Evolutionary conservation across 1,140 invertebrate genomes (phyloP).

Genomic region (Lepidurus apus): DNA sequence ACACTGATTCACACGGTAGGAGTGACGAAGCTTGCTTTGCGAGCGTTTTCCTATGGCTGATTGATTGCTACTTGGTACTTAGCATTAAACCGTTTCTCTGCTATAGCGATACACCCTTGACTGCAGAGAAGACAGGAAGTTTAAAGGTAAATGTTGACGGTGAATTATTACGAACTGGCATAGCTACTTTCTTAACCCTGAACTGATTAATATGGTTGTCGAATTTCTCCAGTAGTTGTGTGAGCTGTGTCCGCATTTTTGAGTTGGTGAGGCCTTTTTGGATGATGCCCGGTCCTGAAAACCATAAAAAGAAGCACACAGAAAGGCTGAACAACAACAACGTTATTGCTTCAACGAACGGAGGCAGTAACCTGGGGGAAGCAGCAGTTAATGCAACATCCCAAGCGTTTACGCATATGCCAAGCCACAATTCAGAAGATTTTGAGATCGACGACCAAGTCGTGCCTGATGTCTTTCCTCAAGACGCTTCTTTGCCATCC

Average conservation of each 20-base stretch:
- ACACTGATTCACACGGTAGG: not conserved
- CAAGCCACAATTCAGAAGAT: not conserved
- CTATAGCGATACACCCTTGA: not conserved
- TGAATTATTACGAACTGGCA: too few relatives aligned
- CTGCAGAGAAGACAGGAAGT: not conserved
- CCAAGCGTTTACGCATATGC: not conserved
- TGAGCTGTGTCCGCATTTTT: not conserved
- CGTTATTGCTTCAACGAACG: not conserved
- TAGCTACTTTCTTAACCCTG: too few relatives aligned
- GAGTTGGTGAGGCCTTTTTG: not conserved
- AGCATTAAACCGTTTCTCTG: not conserved
- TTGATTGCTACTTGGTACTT: not conserved
- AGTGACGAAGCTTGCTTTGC: not conserved
- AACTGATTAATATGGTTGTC: not conserved
- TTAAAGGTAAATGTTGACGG: not conserved
- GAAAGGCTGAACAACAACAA: not conserved
- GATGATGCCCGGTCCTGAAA: not conserved
- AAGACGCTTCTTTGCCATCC: not conserved
- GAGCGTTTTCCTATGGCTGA: not conserved
- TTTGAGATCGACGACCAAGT: conserved; percentile 3
- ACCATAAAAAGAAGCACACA: conserved; percentile 6
- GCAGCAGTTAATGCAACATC: not conserved
- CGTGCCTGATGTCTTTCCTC: not conserved
- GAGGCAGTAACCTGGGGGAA: not conserved
- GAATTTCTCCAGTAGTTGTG: not conserved